A percentile compares a stretch with the other conserved stretches of the same genome.
These are phyloP conservation scores for Corythornis madagascariensis DNA, from an alignment of 2,113 vertebrate genomes.

Conservation along the genomic window DNA sequence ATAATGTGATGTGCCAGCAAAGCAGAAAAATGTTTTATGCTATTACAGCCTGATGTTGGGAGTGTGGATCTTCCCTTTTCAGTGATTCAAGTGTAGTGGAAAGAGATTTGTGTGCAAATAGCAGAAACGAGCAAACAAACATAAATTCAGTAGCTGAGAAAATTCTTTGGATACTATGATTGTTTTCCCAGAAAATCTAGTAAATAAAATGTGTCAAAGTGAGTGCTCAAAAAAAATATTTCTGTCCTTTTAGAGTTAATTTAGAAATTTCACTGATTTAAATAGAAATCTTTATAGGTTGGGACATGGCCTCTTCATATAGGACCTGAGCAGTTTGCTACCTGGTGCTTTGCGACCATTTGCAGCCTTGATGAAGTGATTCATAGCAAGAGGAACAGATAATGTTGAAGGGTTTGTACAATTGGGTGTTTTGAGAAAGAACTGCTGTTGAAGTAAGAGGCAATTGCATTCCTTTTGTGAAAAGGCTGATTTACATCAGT, in stretches of 20 bases:
- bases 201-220: not conserved
- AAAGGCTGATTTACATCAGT: constrained; percentile 19
- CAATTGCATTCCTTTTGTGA: not conserved
- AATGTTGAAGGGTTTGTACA: not conserved
- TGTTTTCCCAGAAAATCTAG: constrained; percentile 8
- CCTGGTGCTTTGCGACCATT: not conserved
- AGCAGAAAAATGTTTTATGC: constrained; percentile 58
- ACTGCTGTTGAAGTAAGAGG: not conserved
- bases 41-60: constrained; percentile 27
- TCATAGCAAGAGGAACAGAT: constrained; percentile 1
- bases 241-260: not conserved
- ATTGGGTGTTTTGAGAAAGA: not conserved
- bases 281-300: not conserved
- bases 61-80: constrained; percentile 42
- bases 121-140: constrained; percentile 48
- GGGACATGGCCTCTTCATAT: not conserved
- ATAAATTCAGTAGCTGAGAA: constrained; percentile 47
- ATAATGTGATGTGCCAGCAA: constrained; percentile 64
- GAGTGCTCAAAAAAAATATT: not conserved
- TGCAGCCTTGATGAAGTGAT: not conserved
- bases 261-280: not conserved
- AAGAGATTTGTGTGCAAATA: constrained; percentile 62
- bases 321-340: not conserved
- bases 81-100: constrained; percentile 25
- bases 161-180: constrained; percentile 2